Base-by-base conservation (phyloP, 2,888 invertebrate species). In the Aproaerema taeniolella region DNA sequence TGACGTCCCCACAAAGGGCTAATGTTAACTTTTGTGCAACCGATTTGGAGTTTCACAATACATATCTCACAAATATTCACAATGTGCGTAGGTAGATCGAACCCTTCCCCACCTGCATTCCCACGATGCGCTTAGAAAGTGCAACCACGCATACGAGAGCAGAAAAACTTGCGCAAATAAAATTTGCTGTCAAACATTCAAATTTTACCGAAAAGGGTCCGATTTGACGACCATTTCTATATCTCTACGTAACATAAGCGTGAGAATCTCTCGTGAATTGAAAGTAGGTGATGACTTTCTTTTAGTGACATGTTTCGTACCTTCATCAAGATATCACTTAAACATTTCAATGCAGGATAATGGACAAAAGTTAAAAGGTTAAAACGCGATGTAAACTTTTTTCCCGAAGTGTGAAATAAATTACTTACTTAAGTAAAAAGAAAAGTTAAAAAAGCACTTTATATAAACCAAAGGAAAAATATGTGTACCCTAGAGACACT, bases 101-200 rank as follows among this genome's bases (percentile, higher is more conserved):
- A 81, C 85, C 83, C 83, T 82, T 83, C 80, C 73, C 61, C 85
- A 85, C 85, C 81, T 86, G 85, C 85, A 72, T 85, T 83, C 86
- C 85, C 85, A 85, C 86, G 85, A 68, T 72, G 53, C 49, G 42
- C 50, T 57, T 78, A 82, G 85, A 85, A 85, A 85, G 86, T 82
- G 62, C 63, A 66, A 58, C 64, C 56, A 63, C 60, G 61, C 54
- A 64, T 61, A 39, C 47, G 45, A 53, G 74, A 20, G 8, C 6
- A 75, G 77, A 45, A 82, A 79, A 73, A 38, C 62, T 74, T 83
- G 83, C 78, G 82, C 82, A 85, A 86, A 79, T 67, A 74, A 67
- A 70, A 69, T 70, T 73, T 69, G 55, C 70, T 67, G 71, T 74
- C 71, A 78, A 79, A 78, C 72, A 81, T 81, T 79, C 55, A 65